Evolutionary conservation across 2,797 vertebrate genomes (phyloP), one percentile per base, ranked within the genome.

Genomic region (Anolis apletophallus): DNA sequence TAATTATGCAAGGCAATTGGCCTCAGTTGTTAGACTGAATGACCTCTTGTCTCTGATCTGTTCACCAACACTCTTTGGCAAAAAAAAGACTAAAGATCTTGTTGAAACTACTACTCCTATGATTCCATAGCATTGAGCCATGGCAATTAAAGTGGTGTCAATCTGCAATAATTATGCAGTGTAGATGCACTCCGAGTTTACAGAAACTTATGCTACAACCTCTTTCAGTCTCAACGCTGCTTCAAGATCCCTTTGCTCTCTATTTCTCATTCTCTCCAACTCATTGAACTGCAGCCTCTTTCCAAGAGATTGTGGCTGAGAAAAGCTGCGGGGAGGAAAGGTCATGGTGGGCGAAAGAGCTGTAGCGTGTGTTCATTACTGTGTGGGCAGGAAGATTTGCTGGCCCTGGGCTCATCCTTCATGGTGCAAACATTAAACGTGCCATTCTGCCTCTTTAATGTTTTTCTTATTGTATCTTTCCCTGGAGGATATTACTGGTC

Each of bases 201-300:
- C 46, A 46, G 3, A 46, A 46, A 8, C 46, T 46, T 46, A 46
- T 46, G 46, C 46, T 46, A 46, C 46, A 46, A 46, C 46, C 46
- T 46, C 46, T 46, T 46, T 46, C 46, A 46, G 46, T 7, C 46
- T 46, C 46, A 46, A 46, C 46, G 46, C 5, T 46, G 46, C 46
- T 46, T 46, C 46, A 46, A 46, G 46, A 46, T 46, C 46, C 46
- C 46, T 46, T 46, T 46, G 46, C 46, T 81, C 14, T 59, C 0
- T 4, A 1, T 69, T 86, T 36, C 46, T 76, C 8, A 0, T 0
- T 61, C 36, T n/a, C 17, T 1, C 0, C 0, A 32, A n/a, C 40
- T 34, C 0, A 0, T 61, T 36, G 73, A 54, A 46, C 36, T 64
- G 3, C 57, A 57, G 72, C 32, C 52, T 23, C 1, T 75, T 79